Evolutionary conservation across 1,140 invertebrate species (phyloP), one percentile per base, ranked within the genome.

Genomic region (Cydia pomonella): DNA sequence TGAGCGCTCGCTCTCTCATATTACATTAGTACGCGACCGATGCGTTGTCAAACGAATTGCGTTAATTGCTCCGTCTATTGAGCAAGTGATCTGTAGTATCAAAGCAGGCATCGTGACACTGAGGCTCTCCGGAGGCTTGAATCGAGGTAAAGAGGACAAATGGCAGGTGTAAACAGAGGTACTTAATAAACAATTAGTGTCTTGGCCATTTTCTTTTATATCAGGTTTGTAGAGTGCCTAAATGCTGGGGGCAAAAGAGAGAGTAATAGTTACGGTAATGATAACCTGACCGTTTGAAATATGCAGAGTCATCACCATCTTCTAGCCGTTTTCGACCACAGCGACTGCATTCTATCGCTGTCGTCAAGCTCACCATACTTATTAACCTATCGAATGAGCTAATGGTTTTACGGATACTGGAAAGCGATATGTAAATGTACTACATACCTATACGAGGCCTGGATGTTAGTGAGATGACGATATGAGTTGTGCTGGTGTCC

Each of bases 141-240:
- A 33, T 66, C 27, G 25, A 66, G 63, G 63, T 66, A 66, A 66
- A 29, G 63, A 29, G 63, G 63, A 66, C 63, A 66, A 66, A 66
- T 33, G 27, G 27, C 63, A 66, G 63, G 63, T 66, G 63, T n/a
- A 66, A 29, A 29, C 25, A 27, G 23, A 63, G 23, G 23, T 27
- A 23, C n/a, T 66, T 27, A 66, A 66, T 66, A 66, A 29, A n/a
- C 27, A 66, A 66, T 66, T 66, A 29, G 50, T 18, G 50, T 16
- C 50, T 53, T 21, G 3, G 50, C 0, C 16, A 53, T 18, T 18
- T 53, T 53, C 16, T 53, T 21, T 53, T 53, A 7, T 47, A 47
- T 13, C 44, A n/a, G 44, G 16, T 47, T 47, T 47, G 16, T 47
- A 47, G 44, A 47, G 44, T 16, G 44, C 44, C 44, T 47, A 47